These are phyloP conservation scores for Geopemphigus sp. DNA, from an alignment of 1,140 invertebrate species.

Conservation along the genomic window DNA sequence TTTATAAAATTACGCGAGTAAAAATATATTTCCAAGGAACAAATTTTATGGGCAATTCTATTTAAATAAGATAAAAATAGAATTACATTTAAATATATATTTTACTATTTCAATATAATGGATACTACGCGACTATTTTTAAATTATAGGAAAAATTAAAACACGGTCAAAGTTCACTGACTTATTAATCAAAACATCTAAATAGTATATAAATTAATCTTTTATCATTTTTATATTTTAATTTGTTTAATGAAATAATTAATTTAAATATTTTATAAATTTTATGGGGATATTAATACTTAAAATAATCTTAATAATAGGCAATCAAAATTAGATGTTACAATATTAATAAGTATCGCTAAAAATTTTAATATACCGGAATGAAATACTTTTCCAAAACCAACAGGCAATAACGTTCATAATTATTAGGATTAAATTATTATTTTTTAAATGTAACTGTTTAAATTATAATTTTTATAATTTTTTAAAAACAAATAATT, in stretches of 20 bases:
- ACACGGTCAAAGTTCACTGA: not conserved
- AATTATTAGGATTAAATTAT: not conserved
- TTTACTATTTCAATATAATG: too few species aligned
- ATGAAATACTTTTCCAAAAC: not conserved
- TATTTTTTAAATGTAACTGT: not conserved
- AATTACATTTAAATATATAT: too few species aligned
- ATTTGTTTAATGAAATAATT: not conserved
- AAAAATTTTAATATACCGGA: not conserved
- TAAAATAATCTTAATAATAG: not conserved
- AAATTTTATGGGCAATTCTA: too few species aligned
- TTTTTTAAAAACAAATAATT: too few species aligned
- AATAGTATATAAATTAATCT: not conserved
- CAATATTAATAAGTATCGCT: not conserved
- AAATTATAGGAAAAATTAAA: not conserved
- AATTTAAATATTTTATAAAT: not conserved
- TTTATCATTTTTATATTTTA: not conserved
- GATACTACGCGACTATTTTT: not conserved
- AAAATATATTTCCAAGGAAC: too few species aligned
- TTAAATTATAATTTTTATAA: not conserved
- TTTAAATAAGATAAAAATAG: too few species aligned
- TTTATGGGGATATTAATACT: not conserved
- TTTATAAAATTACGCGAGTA: too few species aligned
- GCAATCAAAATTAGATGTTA: not conserved
- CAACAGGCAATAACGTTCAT: not conserved
- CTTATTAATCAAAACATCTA: not conserved